A percentile compares a stretch with the other conserved stretches of the same genome.
phyloP scores from a whole-genome alignment of 2,113 vertebrate species.

The Capreolus pygargus region DNA sequence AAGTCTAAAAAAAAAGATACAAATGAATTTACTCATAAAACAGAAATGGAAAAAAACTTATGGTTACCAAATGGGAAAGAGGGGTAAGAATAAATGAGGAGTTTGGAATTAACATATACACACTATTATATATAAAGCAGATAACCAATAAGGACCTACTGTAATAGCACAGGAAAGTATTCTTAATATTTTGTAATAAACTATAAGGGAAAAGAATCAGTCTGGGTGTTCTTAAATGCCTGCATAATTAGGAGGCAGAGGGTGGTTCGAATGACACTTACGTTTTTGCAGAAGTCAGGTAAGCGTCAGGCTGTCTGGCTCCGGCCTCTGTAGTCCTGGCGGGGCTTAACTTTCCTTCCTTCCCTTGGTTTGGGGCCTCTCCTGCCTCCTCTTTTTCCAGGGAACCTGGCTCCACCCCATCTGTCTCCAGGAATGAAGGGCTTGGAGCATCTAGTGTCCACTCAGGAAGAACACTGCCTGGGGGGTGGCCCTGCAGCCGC shows the following conservation, averaged over 20 bases:
- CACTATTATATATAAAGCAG: background rate
- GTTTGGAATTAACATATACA: background rate
- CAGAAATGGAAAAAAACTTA: background rate
- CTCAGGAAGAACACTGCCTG: background rate
- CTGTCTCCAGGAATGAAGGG: background rate
- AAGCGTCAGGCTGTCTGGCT: rapidly evolving
- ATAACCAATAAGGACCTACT: background rate
- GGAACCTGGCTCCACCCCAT: background rate
- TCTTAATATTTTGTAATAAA: background rate
- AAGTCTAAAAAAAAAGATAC: background rate
- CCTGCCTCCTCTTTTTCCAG: background rate
- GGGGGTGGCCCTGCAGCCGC: rapidly evolving
- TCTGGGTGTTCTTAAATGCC: background rate
- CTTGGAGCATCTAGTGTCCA: background rate
- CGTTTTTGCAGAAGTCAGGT: background rate
- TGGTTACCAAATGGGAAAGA: background rate
- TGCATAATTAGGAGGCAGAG: background rate
- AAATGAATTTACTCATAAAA: background rate
- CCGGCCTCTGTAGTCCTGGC: background rate
- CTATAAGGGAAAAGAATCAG: background rate
- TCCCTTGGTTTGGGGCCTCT: background rate
- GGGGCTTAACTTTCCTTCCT: background rate
- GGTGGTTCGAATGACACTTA: background rate
- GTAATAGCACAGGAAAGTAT: background rate
- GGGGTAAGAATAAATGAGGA: background rate